Evolutionary conservation across 2,888 invertebrate species (phyloP).

Genomic region (Chalcis sispes): DNA sequence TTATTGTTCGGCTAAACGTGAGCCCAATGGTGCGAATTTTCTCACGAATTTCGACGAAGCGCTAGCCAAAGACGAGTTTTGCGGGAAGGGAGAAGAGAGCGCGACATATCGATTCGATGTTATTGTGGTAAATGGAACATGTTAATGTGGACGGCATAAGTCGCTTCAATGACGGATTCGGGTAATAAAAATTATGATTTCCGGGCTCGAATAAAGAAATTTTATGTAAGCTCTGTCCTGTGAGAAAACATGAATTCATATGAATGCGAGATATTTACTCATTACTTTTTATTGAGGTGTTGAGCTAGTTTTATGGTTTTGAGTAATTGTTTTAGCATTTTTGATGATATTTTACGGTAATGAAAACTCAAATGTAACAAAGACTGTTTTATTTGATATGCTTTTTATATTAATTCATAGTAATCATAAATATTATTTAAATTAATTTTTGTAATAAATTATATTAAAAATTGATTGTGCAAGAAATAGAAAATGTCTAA

Average conservation of each 20-base stretch:
- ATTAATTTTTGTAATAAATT: too few species aligned
- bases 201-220: not conserved
- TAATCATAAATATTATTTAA: too few species aligned
- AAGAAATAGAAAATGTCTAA: too few species aligned
- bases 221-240: not conserved
- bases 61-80: not conserved
- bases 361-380: too few species aligned
- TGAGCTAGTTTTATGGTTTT: not conserved
- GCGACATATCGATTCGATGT: conserved; percentile 46
- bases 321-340: not conserved
- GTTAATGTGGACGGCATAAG: conserved; percentile 27
- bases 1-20: conserved; percentile 37
- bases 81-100: not conserved
- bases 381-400: too few species aligned
- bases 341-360: not conserved
- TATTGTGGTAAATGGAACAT: conserved; percentile 55
- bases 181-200: conserved; percentile 41
- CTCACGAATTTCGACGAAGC: conserved; percentile 55
- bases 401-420: too few species aligned
- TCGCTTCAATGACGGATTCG: conserved; percentile 27
- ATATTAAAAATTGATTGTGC: too few species aligned
- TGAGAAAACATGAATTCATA: conserved; percentile 17
- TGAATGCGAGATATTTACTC: conserved; percentile 36
- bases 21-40: conserved; percentile 53
- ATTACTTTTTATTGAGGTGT: conserved; percentile 42